Evolutionary conservation across 2,888 invertebrate genomes (phyloP).

Genomic region (Hypomecis atomaria): DNA sequence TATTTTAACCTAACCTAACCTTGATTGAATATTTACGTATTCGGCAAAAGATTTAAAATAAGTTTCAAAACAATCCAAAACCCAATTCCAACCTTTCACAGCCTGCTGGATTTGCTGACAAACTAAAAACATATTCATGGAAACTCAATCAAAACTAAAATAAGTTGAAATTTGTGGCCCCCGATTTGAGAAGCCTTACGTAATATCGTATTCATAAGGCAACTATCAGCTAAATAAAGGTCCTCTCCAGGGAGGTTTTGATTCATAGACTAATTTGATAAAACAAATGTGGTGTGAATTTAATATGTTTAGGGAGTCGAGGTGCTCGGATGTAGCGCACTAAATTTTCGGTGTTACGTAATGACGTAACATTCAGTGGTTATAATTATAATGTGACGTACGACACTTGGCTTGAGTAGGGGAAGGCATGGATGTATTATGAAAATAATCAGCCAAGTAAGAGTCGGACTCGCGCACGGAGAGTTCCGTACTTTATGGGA

Average conservation of each 20-base stretch:
- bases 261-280: constrained; percentile 61
- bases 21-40: constrained; percentile 2
- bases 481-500: too few relatives aligned
- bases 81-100: constrained; percentile 27
- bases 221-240: constrained; percentile 58
- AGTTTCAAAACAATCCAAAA: constrained; percentile 13
- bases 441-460: too few relatives aligned
- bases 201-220: constrained; percentile 70
- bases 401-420: too few relatives aligned
- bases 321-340: constrained; percentile 17
- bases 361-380: neutral
- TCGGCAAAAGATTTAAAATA: neutral
- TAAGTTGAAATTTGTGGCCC: constrained; percentile 17
- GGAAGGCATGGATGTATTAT: too few relatives aligned
- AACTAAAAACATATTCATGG: constrained; percentile 18
- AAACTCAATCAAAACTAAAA: constrained; percentile 23
- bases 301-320: constrained; percentile 42
- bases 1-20: neutral
- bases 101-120: constrained; percentile 5
- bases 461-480: too few relatives aligned
- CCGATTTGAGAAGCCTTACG: constrained; percentile 55
- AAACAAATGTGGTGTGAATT: constrained; percentile 52
- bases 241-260: constrained; percentile 51
- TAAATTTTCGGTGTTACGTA: neutral
- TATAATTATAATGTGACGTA: too few relatives aligned